Percentiles rank a stretch among this genome's conserved stretches.
Conservation (phyloP, 2,888 invertebrate species). For the Caenorhabditis zanzibari region DNA sequence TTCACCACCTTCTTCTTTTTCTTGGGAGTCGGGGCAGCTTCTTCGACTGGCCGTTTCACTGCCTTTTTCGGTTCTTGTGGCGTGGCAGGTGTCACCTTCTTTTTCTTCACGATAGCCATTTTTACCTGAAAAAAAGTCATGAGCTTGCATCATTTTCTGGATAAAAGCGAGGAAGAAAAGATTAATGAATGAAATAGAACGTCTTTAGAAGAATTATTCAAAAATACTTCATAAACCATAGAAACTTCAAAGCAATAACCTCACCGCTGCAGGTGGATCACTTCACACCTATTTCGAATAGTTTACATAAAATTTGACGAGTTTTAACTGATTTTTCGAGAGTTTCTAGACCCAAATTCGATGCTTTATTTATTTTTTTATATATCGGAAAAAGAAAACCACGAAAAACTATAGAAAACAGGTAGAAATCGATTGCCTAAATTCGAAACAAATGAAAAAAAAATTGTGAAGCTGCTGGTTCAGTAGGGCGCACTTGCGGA, state of each 20-base stretch:
- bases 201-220: neutral
- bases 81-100: conserved; percentile 32
- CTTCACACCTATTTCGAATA: too few species aligned
- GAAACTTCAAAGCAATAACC: too few species aligned
- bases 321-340: neutral
- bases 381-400: neutral
- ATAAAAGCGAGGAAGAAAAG: neutral
- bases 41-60: conserved; percentile 25
- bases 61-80: conserved; percentile 33
- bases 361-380: neutral
- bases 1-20: conserved; percentile 29
- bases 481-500: conserved; percentile 24
- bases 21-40: conserved; percentile 5
- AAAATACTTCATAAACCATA: too few species aligned
- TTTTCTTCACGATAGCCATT: conserved; percentile 63
- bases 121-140: conserved; percentile 21
- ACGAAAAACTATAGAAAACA: neutral
- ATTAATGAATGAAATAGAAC: neutral
- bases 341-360: neutral
- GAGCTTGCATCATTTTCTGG: neutral
- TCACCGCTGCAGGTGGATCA: too few species aligned
- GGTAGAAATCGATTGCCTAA: conserved; percentile 29
- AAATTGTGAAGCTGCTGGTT: neutral
- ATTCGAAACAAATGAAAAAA: conserved; percentile 16
- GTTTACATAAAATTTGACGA: too few species aligned